Evolutionary conservation across 2,113 vertebrate species (phyloP).

Genomic region (pig (Sus scrofa)): T2T-Sscrofa CM000829.6:69509501-69510000

Average conservation of each 20-base stretch:
- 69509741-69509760: too few relatives aligned
- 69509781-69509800: neutral
- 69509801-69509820: neutral
- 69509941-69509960: neutral
- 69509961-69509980: slow-evolving; percentile 21
- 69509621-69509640: neutral
- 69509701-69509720: neutral
- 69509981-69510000: neutral
- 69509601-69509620: neutral
- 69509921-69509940: neutral
- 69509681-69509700: neutral
- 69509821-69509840: fast-evolving
- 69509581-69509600: neutral
- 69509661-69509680: neutral
- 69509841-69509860: neutral
- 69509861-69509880: neutral
- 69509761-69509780: neutral
- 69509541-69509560: neutral
- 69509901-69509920: neutral
- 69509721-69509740: neutral
- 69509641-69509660: neutral
- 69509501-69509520: neutral
- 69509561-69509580: neutral
- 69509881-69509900: neutral
- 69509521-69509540: neutral